These are phyloP conservation scores for Microchrysa polita DNA, from an alignment of 2,888 invertebrate genomes.

Conservation along the genomic window DNA sequence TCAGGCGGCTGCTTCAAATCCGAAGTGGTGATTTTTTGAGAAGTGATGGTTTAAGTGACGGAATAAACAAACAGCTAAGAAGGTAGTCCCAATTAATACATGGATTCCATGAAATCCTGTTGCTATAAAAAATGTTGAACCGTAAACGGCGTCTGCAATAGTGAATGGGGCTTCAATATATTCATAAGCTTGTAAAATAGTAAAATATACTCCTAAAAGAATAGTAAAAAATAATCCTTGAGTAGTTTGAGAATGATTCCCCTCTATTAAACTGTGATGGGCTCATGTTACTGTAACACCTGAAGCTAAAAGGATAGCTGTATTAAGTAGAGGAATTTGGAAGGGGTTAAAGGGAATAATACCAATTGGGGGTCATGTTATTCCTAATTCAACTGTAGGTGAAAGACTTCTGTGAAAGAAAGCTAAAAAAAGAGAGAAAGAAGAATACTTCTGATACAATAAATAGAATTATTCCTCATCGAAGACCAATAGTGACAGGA, in stretches of 20 bases:
- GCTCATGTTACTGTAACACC: slow-evolving; percentile 75
- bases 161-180: slow-evolving; percentile 72
- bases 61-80: slow-evolving; percentile 66
- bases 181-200: slow-evolving; percentile 74
- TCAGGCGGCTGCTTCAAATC: slow-evolving; percentile 74
- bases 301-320: slow-evolving; percentile 75
- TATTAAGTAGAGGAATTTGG: slow-evolving; percentile 77
- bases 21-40: slow-evolving; percentile 69
- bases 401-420: slow-evolving; percentile 62
- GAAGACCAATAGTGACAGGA: slow-evolving; percentile 69
- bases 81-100: slow-evolving; percentile 72
- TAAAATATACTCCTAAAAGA: slow-evolving; percentile 72
- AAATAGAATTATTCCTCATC: slow-evolving; percentile 78
- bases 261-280: slow-evolving; percentile 68
- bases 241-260: slow-evolving; percentile 64
- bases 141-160: slow-evolving; percentile 72
- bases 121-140: slow-evolving; percentile 76
- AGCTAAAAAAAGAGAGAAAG: slow-evolving; percentile 70
- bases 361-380: slow-evolving; percentile 72
- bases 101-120: slow-evolving; percentile 81
- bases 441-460: slow-evolving; percentile 76
- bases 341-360: slow-evolving; percentile 74
- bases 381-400: slow-evolving; percentile 69
- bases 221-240: slow-evolving; percentile 68
- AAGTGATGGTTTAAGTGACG: slow-evolving; percentile 67